phyloP scores from a whole-genome alignment of 2,888 invertebrate genomes.

The Spisula solida region DNA sequence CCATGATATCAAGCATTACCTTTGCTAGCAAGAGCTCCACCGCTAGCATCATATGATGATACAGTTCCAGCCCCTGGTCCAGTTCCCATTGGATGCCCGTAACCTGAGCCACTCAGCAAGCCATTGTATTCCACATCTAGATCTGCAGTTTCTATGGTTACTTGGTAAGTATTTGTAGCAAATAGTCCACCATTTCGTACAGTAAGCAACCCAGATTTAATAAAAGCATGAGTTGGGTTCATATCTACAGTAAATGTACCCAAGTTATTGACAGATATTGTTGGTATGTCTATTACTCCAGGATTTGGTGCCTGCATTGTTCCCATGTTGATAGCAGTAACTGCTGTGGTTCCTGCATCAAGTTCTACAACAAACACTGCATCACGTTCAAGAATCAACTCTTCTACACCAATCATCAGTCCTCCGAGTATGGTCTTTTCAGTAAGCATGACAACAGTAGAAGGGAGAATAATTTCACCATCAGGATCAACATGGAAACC shows the following conservation, averaged over 20 bases:
- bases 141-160: constrained; percentile 61
- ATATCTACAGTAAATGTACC: constrained; percentile 73
- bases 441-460: constrained; percentile 73
- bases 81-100: constrained; percentile 65
- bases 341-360: constrained; percentile 71
- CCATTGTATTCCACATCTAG: constrained; percentile 75
- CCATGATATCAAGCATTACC: constrained; percentile 62
- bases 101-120: constrained; percentile 71
- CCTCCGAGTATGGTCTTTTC: constrained; percentile 78
- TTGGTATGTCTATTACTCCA: constrained; percentile 69
- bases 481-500: constrained; percentile 79
- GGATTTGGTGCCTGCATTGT: constrained; percentile 66
- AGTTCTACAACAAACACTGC: constrained; percentile 73
- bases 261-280: constrained; percentile 73
- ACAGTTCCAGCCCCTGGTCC: constrained; percentile 75
- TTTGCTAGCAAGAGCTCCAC: constrained; percentile 76
- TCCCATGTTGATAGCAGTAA: constrained; percentile 56
- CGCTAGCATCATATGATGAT: constrained; percentile 66
- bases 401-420: constrained; percentile 77
- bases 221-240: constrained; percentile 65
- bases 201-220: constrained; percentile 66
- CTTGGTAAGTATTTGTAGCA: constrained; percentile 53
- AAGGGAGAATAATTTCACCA: constrained; percentile 80
- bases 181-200: constrained; percentile 77
- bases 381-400: constrained; percentile 75